These are phyloP conservation scores for Drosophila athabasca DNA, from an alignment of 1,140 invertebrate genomes.

Conservation along the genomic window DNA sequence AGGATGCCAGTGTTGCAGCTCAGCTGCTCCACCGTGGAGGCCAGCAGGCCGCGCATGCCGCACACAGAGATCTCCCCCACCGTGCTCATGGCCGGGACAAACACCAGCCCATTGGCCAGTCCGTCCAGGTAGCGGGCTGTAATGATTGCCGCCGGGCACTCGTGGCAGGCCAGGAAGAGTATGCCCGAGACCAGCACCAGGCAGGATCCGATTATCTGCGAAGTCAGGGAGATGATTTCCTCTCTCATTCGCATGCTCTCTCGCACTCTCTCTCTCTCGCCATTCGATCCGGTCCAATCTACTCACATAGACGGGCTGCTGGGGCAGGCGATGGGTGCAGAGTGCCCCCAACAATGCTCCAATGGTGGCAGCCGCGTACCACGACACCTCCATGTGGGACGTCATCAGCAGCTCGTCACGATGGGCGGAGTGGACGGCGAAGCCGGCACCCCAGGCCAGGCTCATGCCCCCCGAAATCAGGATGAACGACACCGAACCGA, in stretches of 20 bases:
- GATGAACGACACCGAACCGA: conserved; percentile 60
- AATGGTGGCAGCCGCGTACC: conserved; percentile 63
- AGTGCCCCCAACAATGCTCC: conserved; percentile 55
- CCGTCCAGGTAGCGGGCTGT: conserved; percentile 72
- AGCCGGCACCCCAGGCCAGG: conserved; percentile 71
- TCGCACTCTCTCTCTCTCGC: too few relatives aligned
- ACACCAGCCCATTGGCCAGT: conserved; percentile 68
- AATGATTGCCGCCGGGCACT: conserved; percentile 41
- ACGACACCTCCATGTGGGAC: conserved; percentile 61
- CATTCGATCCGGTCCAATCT: background rate
- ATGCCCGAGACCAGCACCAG: conserved; percentile 65
- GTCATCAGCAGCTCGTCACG: conserved; percentile 35
- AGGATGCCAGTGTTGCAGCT: conserved; percentile 64
- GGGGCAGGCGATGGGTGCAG: conserved; percentile 52
- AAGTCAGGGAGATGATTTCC: background rate
- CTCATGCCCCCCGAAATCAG: conserved; percentile 77
- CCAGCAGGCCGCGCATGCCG: conserved; percentile 51
- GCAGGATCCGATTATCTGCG: conserved; percentile 56
- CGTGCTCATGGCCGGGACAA: conserved; percentile 63
- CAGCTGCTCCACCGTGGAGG: conserved; percentile 57
- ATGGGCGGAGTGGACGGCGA: conserved; percentile 42
- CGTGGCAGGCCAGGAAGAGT: conserved; percentile 54
- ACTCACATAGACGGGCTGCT: conserved; percentile 69
- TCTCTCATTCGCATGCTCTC: background rate
- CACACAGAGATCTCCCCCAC: conserved; percentile 63